Evolutionary conservation across 2,113 vertebrate species (phyloP), one percentile per base, ranked within the genome.

Genomic region (Paedocypris sp.): DNA sequence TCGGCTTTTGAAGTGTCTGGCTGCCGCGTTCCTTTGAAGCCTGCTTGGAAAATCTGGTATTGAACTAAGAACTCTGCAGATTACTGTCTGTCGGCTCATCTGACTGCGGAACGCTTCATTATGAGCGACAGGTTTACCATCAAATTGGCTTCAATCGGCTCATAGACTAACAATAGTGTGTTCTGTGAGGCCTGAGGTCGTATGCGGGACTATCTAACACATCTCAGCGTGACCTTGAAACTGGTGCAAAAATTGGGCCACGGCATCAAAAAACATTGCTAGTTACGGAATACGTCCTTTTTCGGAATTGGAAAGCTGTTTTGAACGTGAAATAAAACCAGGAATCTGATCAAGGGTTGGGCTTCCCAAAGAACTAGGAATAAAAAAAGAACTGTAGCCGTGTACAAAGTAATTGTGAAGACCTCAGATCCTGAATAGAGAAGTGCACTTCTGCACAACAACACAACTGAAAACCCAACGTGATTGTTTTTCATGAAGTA

Each of bases 1-100:
- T 78, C 60, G 64, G 49, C 64, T 73, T 81, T 77, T 82, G 75
- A 81, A 79, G 75, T 77, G 71, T 68, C 4, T 47, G 57, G 62
- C 50, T 64, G 49, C 56, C 35, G 32, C 22, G 16, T 29, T 43
- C 60, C 76, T 82, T 83, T 80, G 77, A 85, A 81, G 78, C 75
- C 71, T 65, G 65, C 62, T 72, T 75, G 70, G 71, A 70, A 75
- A 73, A 74, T 72, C 39, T 53, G 73, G 26, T 58, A 56, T 68
- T 71, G 71, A 76, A 70, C 70, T 69, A 73, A 70, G 64, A 77
- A 63, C 12, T 53, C 77, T 60, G 1, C 2, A 13, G 41, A 60
- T 46, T 36, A 63, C 66, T 25, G 35, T 54, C 54, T 42, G 42
- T 36, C 32, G 62, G 52, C 46, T 25, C 19, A 23, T 52, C 59